Conservation (phyloP, 2,888 invertebrate species). For the Ophioninae sp. region DNA sequence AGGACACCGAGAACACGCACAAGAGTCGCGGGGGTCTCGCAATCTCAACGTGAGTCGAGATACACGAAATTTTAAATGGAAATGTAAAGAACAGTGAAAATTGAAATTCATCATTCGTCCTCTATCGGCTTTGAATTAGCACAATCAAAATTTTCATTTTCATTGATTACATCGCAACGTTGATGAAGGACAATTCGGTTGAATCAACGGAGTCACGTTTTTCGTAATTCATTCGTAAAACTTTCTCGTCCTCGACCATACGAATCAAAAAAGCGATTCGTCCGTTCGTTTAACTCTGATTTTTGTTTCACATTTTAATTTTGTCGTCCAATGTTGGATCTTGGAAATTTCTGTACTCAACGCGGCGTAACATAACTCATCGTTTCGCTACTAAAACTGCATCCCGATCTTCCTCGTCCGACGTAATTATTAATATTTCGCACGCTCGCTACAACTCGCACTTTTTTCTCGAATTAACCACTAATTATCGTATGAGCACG, state of each 20-base stretch:
- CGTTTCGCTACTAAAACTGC: not conserved
- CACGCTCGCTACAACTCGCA: not conserved
- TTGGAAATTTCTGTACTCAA: not conserved
- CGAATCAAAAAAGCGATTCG: not conserved
- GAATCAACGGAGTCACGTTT: not conserved
- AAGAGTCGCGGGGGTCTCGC: constrained; percentile 90
- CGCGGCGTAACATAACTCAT: not conserved
- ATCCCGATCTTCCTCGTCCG: not conserved
- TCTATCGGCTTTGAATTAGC: not conserved
- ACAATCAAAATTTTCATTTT: not conserved
- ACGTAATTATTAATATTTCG: not conserved
- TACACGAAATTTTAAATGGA: not conserved
- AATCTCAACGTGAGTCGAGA: constrained; percentile 92
- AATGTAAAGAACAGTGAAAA: constrained; percentile 2
- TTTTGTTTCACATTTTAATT: not conserved
- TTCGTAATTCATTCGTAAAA: not conserved
- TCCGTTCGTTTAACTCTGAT: not conserved
- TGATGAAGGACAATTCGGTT: not conserved
- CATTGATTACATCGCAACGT: not conserved
- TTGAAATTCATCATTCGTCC: not conserved
- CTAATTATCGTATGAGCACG: not conserved
- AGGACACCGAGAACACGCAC: constrained; percentile 84
- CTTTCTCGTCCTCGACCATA: not conserved
- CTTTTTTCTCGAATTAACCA: not conserved
- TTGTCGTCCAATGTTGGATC: constrained; percentile 1